Base-by-base conservation (phyloP, 2,888 invertebrate genomes). In the Antitype chi region DNA sequence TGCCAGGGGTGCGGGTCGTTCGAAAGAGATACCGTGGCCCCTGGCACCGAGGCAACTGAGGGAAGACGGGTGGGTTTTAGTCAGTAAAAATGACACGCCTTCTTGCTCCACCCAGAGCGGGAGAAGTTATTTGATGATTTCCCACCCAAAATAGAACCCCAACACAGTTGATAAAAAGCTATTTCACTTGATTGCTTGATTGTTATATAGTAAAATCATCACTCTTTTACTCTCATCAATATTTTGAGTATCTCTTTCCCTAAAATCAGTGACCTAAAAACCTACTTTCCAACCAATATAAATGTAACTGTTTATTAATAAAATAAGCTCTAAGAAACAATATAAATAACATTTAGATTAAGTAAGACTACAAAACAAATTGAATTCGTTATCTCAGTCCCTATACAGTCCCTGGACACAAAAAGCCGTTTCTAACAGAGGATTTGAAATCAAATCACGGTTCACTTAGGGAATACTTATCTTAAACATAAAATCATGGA, bases 371-470 rank as follows among this genome's bases (percentile, higher is more conserved):
- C 83, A 81, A 70, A 77, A 84, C 77, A 84, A 84, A 84, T 77
- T 84, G 74, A 81, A 84, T 84, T 84, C 55, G 70, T 84, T 84
- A 84, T 84, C 84, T 72, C 71, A 72, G 59, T 25, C 80, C 53
- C 55, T 38, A 76, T 59, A 53, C 32, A 47, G 74, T 81, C 84
- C 60, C 71, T 70, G 74, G 71, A 62, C 81, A 81, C 81, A 70
- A 74, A 84, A 74, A 80, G 76, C 74, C 81, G 62, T 28, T 69
- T 60, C 78, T 32, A 82, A 72, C 72, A 64, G 73, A 57, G 53
- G 59, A 81, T 84, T 81, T 81, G 55, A 81, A 84, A 84, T 84
- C 81, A 84, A 84, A 84, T 84, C 83, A 84, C 71, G 71, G 63
- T 47, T 74, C 59, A 67, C 80, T 83, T 57, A 80, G 84, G 70